Conservation (phyloP, 2,113 vertebrate genomes). For the Cinclus cinclus region DNA sequence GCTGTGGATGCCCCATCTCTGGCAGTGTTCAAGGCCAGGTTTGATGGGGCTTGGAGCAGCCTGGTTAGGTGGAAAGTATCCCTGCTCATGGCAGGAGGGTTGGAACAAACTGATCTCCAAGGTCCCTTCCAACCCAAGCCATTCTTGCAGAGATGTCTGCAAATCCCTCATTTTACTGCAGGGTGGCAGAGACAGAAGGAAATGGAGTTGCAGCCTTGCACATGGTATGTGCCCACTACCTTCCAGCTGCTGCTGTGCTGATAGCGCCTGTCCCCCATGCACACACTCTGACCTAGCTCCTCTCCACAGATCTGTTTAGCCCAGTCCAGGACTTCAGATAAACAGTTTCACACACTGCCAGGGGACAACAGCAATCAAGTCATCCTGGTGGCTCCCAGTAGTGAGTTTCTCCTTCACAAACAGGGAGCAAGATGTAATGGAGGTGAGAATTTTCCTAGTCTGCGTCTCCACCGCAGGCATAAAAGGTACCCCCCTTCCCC, state of each 20-base stretch:
- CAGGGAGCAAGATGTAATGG: background rate
- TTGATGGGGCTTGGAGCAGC: background rate
- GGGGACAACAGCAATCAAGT: background rate
- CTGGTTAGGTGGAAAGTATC: background rate
- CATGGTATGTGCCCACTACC: background rate
- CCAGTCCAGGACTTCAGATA: background rate
- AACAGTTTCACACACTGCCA: rapidly evolving
- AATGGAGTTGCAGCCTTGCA: background rate
- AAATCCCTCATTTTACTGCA: background rate
- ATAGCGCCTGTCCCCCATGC: background rate
- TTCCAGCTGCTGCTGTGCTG: background rate
- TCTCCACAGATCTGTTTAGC: background rate
- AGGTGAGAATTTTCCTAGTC: background rate
- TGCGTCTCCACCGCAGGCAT: rapidly evolving
- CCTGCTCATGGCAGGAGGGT: rapidly evolving
- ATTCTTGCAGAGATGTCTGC: background rate
- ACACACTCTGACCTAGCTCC: background rate
- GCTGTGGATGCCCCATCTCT: background rate
- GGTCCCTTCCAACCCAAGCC: background rate
- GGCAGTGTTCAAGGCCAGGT: background rate
- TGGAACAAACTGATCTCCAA: background rate
- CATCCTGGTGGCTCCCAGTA: background rate
- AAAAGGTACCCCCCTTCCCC: background rate
- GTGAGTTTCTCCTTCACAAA: background rate
- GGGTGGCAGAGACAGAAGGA: background rate